Evolutionary conservation across 1,140 invertebrate species (phyloP), one percentile per base, ranked within the genome.

Genomic region (Cydia pomonella): DNA sequence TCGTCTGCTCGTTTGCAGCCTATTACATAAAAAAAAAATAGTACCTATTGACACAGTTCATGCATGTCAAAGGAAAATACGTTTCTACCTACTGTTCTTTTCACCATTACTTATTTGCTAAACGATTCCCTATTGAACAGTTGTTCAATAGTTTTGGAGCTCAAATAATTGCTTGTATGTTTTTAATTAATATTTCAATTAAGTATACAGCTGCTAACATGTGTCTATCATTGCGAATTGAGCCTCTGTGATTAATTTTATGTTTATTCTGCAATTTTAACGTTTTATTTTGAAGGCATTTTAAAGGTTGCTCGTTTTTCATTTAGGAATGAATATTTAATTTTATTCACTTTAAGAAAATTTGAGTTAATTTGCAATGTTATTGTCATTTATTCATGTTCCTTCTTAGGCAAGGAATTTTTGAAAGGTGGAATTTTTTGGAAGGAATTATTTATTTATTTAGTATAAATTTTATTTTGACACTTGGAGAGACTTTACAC

Each of bases 101-200:
- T 69, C 27, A 6, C n/a, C 29, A 1, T n/a, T 18, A 38, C 1
- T 69, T 69, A 18, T 69, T 69, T 69, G 33, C 64, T 69, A 69
- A 69, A 33, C 29, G 64, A 69, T 66, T 29, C 64, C 29, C 64
- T 18, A 69, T 38, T 21, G 64, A 69, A 16, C 64, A 38, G 64
- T 38, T 69, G 64, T 69, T 69, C 64, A 69, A 69, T 69, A 69
- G 64, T 69, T 59, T 69, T 18, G 64, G 27, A 69, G 16, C n/a
- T 18, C 64, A n/a, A 69, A 69, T 38, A 33, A 59, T 59, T 23
- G 53, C 9, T 23, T 59, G 53, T 12, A 59, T 33, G 27, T 41
- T 69, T 69, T 69, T 33, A 69, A 69, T 69, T 69, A 69, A 33
- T 69, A 69, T 69, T 33, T 69, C 7, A 12, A 69, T 69, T 33